These are phyloP conservation scores for Epinephelus moara DNA, from an alignment of 2,113 vertebrate genomes.

Conservation along the genomic window DNA sequence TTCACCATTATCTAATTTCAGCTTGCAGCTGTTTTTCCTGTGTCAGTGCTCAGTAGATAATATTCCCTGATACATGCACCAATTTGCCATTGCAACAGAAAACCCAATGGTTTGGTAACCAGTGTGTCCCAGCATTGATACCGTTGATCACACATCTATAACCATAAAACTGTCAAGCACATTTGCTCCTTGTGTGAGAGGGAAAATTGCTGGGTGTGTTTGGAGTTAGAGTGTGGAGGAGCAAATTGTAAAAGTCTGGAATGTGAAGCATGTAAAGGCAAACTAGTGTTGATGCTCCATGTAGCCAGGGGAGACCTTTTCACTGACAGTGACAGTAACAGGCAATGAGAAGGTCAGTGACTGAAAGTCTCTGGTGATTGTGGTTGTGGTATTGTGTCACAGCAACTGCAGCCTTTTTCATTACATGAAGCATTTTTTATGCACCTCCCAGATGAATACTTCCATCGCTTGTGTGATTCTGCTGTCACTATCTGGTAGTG, in stretches of 20 bases:
- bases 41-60: not conserved
- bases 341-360: constrained; percentile 62
- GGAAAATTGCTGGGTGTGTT: constrained; percentile 33
- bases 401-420: constrained; percentile 2
- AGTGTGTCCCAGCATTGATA: constrained; percentile 13
- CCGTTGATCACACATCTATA: constrained; percentile 44
- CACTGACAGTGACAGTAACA: constrained; percentile 55
- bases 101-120: constrained; percentile 28
- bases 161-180: constrained; percentile 49
- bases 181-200: constrained; percentile 19
- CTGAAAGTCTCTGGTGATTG: constrained; percentile 37
- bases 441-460: constrained; percentile 7
- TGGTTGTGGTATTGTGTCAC: constrained; percentile 42
- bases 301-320: constrained; percentile 64
- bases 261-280: constrained; percentile 63
- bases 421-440: not conserved
- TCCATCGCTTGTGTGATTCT: constrained; percentile 5
- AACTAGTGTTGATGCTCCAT: constrained; percentile 35
- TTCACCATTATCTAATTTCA: constrained; percentile 21
- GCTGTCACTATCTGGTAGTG: not conserved
- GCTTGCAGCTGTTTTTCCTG: constrained; percentile 5
- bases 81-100: constrained; percentile 8
- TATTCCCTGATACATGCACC: constrained; percentile 1
- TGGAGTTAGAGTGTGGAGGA: constrained; percentile 16
- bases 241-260: constrained; percentile 53